Conservation (phyloP, 2,113 vertebrate species). For the Paraplagusia blochii region DNA sequence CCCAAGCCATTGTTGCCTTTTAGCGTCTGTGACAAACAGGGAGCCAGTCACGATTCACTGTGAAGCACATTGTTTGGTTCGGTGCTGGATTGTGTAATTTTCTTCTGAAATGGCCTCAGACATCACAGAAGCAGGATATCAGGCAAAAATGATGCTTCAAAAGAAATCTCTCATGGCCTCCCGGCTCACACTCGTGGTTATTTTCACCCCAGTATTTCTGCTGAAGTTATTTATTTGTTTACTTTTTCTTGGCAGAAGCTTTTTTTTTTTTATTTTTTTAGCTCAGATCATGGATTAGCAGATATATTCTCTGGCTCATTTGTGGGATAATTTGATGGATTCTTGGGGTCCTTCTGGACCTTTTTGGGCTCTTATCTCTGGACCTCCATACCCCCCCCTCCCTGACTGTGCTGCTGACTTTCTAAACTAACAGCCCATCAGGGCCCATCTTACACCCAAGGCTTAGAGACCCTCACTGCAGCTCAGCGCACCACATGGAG, state of each 20-base stretch:
- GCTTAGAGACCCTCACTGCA: constrained; percentile 45
- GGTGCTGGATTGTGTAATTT: constrained; percentile 45
- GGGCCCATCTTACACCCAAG: constrained; percentile 53
- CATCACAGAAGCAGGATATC: constrained; percentile 37
- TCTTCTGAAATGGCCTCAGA: constrained; percentile 40
- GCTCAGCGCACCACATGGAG: constrained; percentile 47
- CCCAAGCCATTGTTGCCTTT: constrained; percentile 36
- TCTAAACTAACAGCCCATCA: constrained; percentile 61
- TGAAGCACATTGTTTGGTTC: constrained; percentile 23
- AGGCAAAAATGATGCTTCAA: constrained; percentile 52
- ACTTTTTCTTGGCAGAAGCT: constrained; percentile 65
- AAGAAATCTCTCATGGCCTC: constrained; percentile 51
- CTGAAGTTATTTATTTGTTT: constrained; percentile 71
- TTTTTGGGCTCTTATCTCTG: constrained; percentile 70
- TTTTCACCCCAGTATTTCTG: constrained; percentile 59
- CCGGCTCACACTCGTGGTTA: constrained; percentile 49
- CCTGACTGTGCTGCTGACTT: constrained; percentile 57
- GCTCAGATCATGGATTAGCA: constrained; percentile 75
- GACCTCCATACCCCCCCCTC: constrained; percentile 60
- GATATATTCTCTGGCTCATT: constrained; percentile 75
- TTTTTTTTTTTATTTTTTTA: no score
- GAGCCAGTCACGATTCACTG: constrained; percentile 41
- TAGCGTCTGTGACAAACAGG: constrained; percentile 21
- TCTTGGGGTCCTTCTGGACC: constrained; percentile 71
- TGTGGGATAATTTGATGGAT: constrained; percentile 74